Evolutionary conservation across 2,888 invertebrate species (phyloP).

Genomic region (Clitarchus hookeri): DNA sequence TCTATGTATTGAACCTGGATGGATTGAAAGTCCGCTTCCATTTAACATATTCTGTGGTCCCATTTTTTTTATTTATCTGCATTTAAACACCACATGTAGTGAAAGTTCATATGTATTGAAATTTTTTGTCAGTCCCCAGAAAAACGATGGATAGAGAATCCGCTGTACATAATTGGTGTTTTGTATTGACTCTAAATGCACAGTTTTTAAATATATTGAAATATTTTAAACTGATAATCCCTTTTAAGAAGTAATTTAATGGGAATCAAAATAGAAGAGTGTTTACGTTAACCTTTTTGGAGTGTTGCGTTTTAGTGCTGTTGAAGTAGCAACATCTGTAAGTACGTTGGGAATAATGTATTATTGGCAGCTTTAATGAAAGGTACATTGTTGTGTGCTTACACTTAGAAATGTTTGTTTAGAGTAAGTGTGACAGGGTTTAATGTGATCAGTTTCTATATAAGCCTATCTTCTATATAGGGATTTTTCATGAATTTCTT

Average conservation of each 20-base stretch:
- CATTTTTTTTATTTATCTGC: too few species aligned
- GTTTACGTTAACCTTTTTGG: conserved; percentile 4
- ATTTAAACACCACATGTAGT: too few species aligned
- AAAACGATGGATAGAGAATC: too few species aligned
- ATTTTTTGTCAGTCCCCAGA: too few species aligned
- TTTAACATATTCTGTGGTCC: too few species aligned
- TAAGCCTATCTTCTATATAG: not conserved
- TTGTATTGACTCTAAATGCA: too few species aligned
- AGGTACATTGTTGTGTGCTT: not conserved
- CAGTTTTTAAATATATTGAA: too few species aligned
- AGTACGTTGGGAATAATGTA: not conserved
- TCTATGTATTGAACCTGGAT: too few species aligned
- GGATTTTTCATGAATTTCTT: not conserved
- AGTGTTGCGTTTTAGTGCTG: conserved; percentile 4
- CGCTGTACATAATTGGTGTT: too few species aligned
- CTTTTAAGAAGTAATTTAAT: not conserved
- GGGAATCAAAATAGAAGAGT: not conserved
- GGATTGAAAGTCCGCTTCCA: too few species aligned
- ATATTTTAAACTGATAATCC: too few species aligned
- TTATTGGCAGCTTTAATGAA: not conserved
- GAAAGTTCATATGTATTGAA: too few species aligned
- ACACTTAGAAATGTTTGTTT: not conserved
- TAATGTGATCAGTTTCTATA: not conserved
- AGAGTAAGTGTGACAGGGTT: not conserved
- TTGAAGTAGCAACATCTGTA: not conserved